Percentiles rank a stretch among this genome's conserved stretches.
Evolutionary conservation across 2,797 vertebrate species (phyloP).

Genomic region (Gadopsis marmoratus): DNA sequence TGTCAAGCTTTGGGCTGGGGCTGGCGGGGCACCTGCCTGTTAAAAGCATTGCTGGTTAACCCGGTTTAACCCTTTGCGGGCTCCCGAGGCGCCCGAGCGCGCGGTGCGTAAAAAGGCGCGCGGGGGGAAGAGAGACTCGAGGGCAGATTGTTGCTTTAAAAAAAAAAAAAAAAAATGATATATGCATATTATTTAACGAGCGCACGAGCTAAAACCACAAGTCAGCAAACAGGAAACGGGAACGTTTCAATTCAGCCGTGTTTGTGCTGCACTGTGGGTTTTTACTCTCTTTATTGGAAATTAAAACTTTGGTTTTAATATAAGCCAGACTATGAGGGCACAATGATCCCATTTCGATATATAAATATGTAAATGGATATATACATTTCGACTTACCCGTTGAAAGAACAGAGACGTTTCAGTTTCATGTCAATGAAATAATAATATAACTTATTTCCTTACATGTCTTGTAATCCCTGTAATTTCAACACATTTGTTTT

Average conservation of each 20-base stretch:
- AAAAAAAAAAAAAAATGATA: not conserved
- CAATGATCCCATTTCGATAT: not conserved
- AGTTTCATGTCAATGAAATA: not conserved
- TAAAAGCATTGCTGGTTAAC: constrained; percentile 89
- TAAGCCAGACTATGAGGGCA: not conserved
- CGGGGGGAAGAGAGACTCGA: constrained; percentile 7
- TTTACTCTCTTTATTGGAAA: not conserved
- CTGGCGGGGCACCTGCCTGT: constrained; percentile 95
- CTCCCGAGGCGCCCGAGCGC: constrained; percentile 59
- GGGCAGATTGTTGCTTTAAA: constrained; percentile 11
- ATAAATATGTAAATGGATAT: not conserved
- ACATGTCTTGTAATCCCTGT: not conserved
- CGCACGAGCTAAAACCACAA: constrained; percentile 8
- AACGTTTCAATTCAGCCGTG: not conserved
- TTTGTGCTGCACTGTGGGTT: not conserved
- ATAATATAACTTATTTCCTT: not conserved
- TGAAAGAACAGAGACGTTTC: not conserved
- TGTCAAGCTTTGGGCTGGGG: constrained; percentile 82
- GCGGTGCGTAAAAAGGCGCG: constrained; percentile 54
- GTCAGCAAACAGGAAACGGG: not conserved
- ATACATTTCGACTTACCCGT: not conserved
- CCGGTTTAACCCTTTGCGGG: constrained; percentile 92
- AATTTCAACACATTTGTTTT: not conserved
- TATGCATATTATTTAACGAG: not conserved
- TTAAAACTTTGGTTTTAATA: not conserved